Evolutionary conservation across 2,888 invertebrate species (phyloP).

Genomic region (Acrobasis repandana): DNA sequence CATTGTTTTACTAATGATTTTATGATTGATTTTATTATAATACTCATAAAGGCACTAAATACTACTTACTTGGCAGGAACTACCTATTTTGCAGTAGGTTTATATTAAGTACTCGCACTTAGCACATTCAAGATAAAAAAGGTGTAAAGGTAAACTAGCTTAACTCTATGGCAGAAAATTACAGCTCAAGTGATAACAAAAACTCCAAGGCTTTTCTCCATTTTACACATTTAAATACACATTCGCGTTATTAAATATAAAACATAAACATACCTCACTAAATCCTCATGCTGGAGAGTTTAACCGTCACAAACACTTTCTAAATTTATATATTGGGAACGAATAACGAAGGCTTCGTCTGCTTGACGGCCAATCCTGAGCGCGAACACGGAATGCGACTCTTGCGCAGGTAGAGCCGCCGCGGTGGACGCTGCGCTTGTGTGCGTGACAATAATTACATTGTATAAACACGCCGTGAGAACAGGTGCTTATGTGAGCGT

Average conservation of each 20-base stretch:
- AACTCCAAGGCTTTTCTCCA: constrained; percentile 3
- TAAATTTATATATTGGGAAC: constrained; percentile 58
- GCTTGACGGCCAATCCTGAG: constrained; percentile 68
- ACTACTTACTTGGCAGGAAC: not conserved
- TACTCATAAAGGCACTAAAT: too few relatives aligned
- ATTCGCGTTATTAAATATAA: not conserved
- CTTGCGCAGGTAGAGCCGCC: constrained; percentile 72
- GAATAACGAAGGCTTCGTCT: constrained; percentile 61
- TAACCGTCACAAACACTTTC: constrained; percentile 63
- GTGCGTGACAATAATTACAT: constrained; percentile 59
- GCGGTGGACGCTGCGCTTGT: constrained; percentile 42
- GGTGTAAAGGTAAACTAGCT: not conserved
- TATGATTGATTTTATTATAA: too few relatives aligned
- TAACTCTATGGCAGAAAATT: not conserved
- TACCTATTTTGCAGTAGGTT: constrained; percentile 5
- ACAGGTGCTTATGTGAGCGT: constrained; percentile 39
- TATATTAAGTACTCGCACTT: not conserved
- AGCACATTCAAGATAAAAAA: not conserved
- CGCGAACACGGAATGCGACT: constrained; percentile 78
- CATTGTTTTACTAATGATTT: too few relatives aligned
- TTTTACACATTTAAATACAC: not conserved
- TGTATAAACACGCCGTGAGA: constrained; percentile 44
- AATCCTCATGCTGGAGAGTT: constrained; percentile 38
- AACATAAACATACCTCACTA: constrained; percentile 38
- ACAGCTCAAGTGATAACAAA: constrained; percentile 16